Evolutionary conservation across 1,140 invertebrate species (phyloP), one percentile per base, ranked within the genome.

Genomic region (Maconellicoccus hirsutus): DNA sequence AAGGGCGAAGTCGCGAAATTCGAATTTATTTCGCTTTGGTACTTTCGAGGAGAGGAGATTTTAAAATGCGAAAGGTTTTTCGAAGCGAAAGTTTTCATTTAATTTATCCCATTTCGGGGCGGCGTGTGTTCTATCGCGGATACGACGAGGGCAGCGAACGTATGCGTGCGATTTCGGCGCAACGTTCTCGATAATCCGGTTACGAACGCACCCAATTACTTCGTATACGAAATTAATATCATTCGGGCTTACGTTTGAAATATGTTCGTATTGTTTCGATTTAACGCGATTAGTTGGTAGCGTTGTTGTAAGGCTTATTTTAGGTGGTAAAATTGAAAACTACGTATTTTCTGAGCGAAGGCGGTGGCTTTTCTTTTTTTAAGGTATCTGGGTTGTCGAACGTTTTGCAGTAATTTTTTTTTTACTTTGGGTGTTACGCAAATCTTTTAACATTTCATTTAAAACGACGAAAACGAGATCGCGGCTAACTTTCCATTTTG

Each of bases 161-260:
- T 14, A 14, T 38, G 33, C n/a, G n/a, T 16, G 42, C n/a, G n/a
- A 52, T 52, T 52, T 52, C 16, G n/a, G n/a, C 10, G 16, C 42
- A 52, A 16, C 16, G 42, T 52, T 52, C n/a, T 52, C 16, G 42
- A 52, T 52, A 52, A 52, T 52, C 42, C 42, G 42, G 42, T 52
- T 52, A 52, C 42, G 42, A 52, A 52, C 42, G 42, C 16, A 52
- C 42, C 42, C 42, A 52, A 52, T 52, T 52, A 52, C 42, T 52
- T 19, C 6, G n/a, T 52, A 14, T 52, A 52, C n/a, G n/a, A 52
- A 52, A 52, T 52, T 52, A 52, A 52, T 52, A 52, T 52, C 42
- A 52, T 52, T 52, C 42, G n/a, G n/a, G 42, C 42, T 52, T 52
- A 52, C n/a, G 42, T 52, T 52, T 52, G 42, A 19, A 16, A 52